Evolutionary conservation across 2,888 invertebrate species (phyloP).

Genomic region (Conistra vaccinii): DNA sequence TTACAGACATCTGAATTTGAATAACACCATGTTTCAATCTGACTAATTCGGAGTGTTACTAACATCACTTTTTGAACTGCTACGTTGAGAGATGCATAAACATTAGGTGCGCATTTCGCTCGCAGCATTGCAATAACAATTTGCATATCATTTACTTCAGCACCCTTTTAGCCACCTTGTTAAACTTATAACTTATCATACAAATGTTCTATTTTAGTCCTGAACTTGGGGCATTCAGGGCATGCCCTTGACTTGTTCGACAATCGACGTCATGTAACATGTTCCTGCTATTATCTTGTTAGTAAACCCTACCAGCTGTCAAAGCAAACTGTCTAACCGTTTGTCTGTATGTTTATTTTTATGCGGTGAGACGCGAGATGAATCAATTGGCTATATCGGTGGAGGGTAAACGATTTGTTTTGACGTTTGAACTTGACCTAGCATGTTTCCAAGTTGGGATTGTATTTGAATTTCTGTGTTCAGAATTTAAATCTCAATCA

Average conservation of each 20-base stretch:
- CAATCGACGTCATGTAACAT: slow-evolving; percentile 11
- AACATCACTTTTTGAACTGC: slow-evolving; percentile 20
- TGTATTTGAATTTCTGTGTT: background rate
- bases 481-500: background rate
- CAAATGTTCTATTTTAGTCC: slow-evolving; percentile 37
- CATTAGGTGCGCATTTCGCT: slow-evolving; percentile 12
- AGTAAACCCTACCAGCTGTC: slow-evolving; percentile 59
- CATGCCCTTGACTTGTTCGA: slow-evolving; percentile 44
- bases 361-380: slow-evolving; percentile 24
- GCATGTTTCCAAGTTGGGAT: slow-evolving; percentile 3
- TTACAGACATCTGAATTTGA: too few species aligned
- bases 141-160: slow-evolving; percentile 24
- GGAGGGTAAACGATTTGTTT: slow-evolving; percentile 34
- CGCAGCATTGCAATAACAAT: slow-evolving; percentile 34
- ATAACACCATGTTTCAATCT: background rate
- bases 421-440: slow-evolving; percentile 49
- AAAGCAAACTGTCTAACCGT: slow-evolving; percentile 51
- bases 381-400: slow-evolving; percentile 46
- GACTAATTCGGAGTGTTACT: background rate
- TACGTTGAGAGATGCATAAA: slow-evolving; percentile 13
- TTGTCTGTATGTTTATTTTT: slow-evolving; percentile 45
- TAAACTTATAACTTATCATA: slow-evolving; percentile 6
- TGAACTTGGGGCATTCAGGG: slow-evolving; percentile 9
- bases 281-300: slow-evolving; percentile 54
- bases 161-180: slow-evolving; percentile 18